A percentile compares a stretch with the other conserved stretches of the same genome.
Conservation (phyloP, 2,113 vertebrate genomes). For the Phocoena sinus region DNA sequence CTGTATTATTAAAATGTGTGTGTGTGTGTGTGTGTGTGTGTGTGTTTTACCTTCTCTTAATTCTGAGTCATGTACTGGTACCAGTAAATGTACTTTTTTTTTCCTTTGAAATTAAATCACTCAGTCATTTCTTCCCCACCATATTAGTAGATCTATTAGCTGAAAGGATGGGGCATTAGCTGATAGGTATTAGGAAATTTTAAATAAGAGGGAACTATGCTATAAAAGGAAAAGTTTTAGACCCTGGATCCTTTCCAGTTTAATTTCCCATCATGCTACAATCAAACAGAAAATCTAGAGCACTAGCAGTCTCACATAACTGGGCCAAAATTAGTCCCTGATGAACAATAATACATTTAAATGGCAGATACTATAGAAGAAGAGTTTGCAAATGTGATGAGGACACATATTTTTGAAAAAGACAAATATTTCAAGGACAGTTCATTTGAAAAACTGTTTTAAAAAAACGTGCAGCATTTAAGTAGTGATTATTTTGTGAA, state of each 20-base stretch:
- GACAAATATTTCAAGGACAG: constrained; percentile 23
- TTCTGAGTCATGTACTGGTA: neutral
- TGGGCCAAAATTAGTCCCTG: constrained; percentile 27
- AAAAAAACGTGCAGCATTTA: neutral
- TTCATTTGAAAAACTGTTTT: constrained; percentile 19
- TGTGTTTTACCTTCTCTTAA: neutral
- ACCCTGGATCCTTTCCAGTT: constrained; percentile 52
- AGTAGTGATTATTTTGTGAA: neutral
- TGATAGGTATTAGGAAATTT: neutral
- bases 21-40: neutral
- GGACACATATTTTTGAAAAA: constrained; percentile 33
- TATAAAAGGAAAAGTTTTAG: constrained; percentile 23
- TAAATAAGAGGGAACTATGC: neutral
- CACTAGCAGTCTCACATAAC: neutral
- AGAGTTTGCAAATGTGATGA: constrained; percentile 21
- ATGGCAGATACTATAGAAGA: constrained; percentile 38
- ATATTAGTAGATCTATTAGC: constrained; percentile 1
- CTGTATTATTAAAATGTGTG: neutral
- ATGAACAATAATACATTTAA: constrained; percentile 57
- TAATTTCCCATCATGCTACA: constrained; percentile 28
- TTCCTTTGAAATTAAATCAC: neutral
- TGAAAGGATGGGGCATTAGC: neutral
- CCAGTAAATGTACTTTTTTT: neutral
- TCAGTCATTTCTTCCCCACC: neutral
- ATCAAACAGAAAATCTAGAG: constrained; percentile 26